Evolutionary conservation across 2,113 vertebrate genomes (phyloP).

Genomic region (Rhinolophus ferrumequinum): DNA sequence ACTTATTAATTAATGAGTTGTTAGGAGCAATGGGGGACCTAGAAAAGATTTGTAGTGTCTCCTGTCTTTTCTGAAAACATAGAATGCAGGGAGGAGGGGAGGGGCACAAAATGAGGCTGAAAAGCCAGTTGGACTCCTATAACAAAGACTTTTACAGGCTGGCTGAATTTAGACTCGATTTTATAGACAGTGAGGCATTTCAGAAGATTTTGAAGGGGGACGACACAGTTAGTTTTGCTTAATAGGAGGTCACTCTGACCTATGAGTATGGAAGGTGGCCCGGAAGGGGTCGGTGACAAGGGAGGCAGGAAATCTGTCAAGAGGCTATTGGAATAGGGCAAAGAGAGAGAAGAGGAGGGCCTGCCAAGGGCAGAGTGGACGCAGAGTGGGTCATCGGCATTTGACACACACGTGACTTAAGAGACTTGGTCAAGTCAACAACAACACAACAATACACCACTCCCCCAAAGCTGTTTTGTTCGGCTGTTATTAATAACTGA

Average conservation of each 20-base stretch:
- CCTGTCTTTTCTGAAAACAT: neutral
- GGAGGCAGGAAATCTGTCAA: neutral
- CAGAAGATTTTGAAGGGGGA: neutral
- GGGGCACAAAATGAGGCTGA: neutral
- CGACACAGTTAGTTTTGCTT: neutral
- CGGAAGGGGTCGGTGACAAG: neutral
- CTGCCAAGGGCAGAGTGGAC: neutral
- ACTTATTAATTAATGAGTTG: too few relatives aligned
- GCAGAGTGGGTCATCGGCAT: neutral
- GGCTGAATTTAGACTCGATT: neutral
- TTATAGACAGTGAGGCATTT: neutral
- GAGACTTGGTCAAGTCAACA: conserved; percentile 18
- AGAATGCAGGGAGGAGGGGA: neutral
- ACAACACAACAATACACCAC: neutral
- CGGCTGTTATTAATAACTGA: conserved; percentile 75
- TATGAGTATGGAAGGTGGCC: neutral
- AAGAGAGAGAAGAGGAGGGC: neutral
- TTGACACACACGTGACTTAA: neutral
- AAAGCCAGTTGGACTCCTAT: neutral
- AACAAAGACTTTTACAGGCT: neutral
- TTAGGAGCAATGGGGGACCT: neutral
- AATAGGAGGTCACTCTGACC: neutral
- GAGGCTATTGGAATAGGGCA: neutral
- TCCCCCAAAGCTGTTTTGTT: conserved; percentile 59
- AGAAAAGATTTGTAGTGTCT: neutral